phyloP scores from a whole-genome alignment of 2,888 invertebrate species.

The Pyrrhosoma nymphula region DNA sequence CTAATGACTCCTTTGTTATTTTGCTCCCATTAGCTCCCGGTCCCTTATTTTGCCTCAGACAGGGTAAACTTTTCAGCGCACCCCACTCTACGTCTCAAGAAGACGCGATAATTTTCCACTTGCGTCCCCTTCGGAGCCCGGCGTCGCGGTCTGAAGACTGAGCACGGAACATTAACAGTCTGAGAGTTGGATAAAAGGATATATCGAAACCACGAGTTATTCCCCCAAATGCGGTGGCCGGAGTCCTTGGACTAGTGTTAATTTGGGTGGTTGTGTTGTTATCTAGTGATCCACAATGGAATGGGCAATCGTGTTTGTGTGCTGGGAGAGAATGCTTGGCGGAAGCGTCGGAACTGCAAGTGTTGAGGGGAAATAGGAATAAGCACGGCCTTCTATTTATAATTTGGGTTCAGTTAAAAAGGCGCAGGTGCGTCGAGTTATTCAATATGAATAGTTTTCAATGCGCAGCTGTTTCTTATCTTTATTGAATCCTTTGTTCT shows the following conservation, averaged over 20 bases:
- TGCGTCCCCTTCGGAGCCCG: not conserved
- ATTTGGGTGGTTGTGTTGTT: not conserved
- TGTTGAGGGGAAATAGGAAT: too few species aligned
- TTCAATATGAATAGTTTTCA: too few species aligned
- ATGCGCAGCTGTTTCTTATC: too few species aligned
- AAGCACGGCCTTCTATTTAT: too few species aligned
- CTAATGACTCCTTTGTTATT: not conserved
- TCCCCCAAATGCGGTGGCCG: not conserved
- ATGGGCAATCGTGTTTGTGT: not conserved
- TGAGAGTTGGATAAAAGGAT: too few species aligned
- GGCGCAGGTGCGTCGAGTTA: too few species aligned
- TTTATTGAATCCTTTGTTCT: too few species aligned
- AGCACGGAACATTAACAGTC: not conserved
- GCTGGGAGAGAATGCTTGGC: not conserved
- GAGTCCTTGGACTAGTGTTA: not conserved
- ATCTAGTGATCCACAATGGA: not conserved
- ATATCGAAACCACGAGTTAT: not conserved
- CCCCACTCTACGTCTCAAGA: not conserved
- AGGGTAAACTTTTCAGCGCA: not conserved
- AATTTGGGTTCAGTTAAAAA: too few species aligned
- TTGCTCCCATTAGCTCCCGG: not conserved
- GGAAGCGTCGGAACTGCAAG: too few species aligned
- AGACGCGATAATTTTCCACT: not conserved
- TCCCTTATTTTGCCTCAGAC: not conserved
- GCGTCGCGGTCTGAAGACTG: not conserved